A percentile compares a stretch with the other conserved stretches of the same genome.
These are phyloP conservation scores for Macaca nemestrina DNA, from an alignment of 2,113 vertebrate genomes.

Conservation along the genomic window DNA sequence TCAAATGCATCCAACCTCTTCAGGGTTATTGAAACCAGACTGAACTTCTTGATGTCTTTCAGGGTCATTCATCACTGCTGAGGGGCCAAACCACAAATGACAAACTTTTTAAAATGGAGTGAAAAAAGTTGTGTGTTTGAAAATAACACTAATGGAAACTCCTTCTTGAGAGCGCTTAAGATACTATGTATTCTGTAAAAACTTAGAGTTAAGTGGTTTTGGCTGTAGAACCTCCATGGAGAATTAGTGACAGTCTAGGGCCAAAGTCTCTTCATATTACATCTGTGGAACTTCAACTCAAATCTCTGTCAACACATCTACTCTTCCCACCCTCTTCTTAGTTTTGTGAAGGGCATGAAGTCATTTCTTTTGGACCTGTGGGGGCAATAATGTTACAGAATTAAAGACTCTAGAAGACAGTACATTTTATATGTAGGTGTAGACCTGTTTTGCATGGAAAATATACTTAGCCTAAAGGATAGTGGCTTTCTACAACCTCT, in stretches of 20 bases:
- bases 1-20: slow-evolving; percentile 51
- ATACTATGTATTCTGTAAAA: slow-evolving; percentile 71
- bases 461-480: not conserved
- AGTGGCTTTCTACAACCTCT: not conserved
- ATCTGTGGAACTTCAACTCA: slow-evolving; percentile 59
- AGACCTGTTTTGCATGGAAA: not conserved
- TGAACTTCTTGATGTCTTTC: slow-evolving; percentile 63
- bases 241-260: slow-evolving; percentile 61
- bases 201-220: slow-evolving; percentile 72
- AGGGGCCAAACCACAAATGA: slow-evolving; percentile 68
- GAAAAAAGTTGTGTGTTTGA: slow-evolving; percentile 61
- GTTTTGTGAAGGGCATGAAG: slow-evolving; percentile 54
- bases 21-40: slow-evolving; percentile 71
- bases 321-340: slow-evolving; percentile 45
- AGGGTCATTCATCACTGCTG: slow-evolving; percentile 58
- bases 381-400: slow-evolving; percentile 35
- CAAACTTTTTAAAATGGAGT: slow-evolving; percentile 54
- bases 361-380: slow-evolving; percentile 52
- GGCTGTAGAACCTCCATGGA: slow-evolving; percentile 69
- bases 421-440: not conserved
- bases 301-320: slow-evolving; percentile 75
- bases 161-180: slow-evolving; percentile 41
- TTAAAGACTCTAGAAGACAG: slow-evolving; percentile 17
- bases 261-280: slow-evolving; percentile 75
- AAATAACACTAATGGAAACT: slow-evolving; percentile 66